phyloP scores from a whole-genome alignment of 2,113 vertebrate genomes.

The Cyprinodon tularosa region DNA sequence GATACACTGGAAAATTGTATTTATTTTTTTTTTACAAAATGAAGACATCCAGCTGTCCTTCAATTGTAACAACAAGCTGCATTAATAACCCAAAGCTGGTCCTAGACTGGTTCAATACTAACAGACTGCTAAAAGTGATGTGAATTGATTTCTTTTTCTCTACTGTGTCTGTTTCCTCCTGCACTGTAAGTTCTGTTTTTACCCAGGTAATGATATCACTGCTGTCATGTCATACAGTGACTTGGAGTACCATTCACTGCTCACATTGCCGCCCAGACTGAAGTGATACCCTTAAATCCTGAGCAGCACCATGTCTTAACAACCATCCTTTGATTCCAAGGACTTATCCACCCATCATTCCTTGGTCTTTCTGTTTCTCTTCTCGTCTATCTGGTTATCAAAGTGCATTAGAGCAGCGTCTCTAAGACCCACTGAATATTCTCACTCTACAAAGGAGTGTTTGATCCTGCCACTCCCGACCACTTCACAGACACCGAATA shows the following conservation, averaged over 20 bases:
- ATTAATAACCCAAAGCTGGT: constrained; percentile 1
- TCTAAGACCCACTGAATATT: constrained; percentile 7
- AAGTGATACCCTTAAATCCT: constrained; percentile 46
- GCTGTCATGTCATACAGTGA: constrained; percentile 4
- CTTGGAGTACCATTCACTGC: constrained; percentile 33
- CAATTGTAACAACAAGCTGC: constrained; percentile 2
- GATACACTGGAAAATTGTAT: neutral
- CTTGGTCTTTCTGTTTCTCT: constrained; percentile 18
- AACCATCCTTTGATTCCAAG: constrained; percentile 24
- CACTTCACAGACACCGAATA: constrained; percentile 46
- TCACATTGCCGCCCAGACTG: constrained; percentile 19
- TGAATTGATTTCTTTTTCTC: constrained; percentile 25
- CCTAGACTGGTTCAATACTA: neutral
- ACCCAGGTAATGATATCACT: constrained; percentile 2
- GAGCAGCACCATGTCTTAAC: constrained; percentile 32
- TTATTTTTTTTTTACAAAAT: neutral
- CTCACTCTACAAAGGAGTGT: constrained; percentile 21
- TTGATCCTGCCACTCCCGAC: constrained; percentile 34
- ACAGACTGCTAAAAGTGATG: constrained; percentile 19
- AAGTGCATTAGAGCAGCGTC: constrained; percentile 16
- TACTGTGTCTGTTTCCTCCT: constrained; percentile 22
- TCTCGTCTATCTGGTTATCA: constrained; percentile 33
- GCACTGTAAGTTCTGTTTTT: constrained; percentile 29
- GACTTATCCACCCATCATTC: constrained; percentile 41
- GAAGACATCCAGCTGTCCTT: constrained; percentile 8